phyloP scores from a whole-genome alignment of 2,113 vertebrate species.

The Climacteris rufus region DNA sequence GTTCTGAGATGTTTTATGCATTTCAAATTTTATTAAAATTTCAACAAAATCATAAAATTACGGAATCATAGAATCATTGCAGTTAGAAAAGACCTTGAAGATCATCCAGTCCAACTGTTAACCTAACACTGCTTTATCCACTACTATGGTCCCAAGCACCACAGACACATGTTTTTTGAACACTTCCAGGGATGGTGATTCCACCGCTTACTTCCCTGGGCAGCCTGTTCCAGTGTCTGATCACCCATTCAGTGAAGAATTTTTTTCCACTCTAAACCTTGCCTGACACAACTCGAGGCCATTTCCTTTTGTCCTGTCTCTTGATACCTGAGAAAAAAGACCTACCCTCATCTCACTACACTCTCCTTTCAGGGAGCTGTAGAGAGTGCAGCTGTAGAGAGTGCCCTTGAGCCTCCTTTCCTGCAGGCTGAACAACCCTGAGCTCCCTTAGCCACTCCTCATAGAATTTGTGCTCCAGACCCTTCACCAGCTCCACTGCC shows the following conservation, averaged over 20 bases:
- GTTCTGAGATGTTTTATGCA: neutral
- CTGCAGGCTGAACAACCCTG: neutral
- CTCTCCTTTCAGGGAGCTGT: neutral
- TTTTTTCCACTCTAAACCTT: neutral
- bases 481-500: neutral
- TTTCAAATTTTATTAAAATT: neutral
- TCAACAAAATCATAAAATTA: neutral
- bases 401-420: neutral
- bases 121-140: neutral
- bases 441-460: neutral
- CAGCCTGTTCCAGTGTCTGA: neutral
- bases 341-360: too few species aligned
- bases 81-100: neutral
- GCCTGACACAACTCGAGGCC: neutral
- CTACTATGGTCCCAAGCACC: neutral
- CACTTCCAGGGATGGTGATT: neutral
- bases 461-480: neutral
- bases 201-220: neutral
- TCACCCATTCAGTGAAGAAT: neutral
- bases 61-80: neutral
- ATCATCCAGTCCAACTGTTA: neutral
- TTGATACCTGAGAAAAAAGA: neutral
- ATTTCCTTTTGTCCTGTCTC: neutral
- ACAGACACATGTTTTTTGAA: neutral
- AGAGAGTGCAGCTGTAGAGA: fast-evolving